These are phyloP conservation scores for Heliconius hewitsoni DNA, from an alignment of 1,140 invertebrate species.

Conservation along the genomic window DNA sequence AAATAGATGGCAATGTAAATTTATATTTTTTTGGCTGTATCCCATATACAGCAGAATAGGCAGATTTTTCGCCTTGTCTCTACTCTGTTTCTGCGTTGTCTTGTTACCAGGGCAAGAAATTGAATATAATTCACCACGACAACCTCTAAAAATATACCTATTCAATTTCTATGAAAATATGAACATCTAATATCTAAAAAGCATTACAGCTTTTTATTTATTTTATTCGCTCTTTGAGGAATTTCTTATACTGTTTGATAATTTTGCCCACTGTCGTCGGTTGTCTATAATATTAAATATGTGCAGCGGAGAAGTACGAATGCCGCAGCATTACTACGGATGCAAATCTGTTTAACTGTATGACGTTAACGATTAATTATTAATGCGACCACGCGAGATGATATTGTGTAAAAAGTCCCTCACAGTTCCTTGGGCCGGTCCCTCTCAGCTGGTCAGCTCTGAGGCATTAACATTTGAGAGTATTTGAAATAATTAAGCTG, in stretches of 20 bases:
- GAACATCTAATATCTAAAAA: background rate
- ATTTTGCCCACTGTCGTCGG: background rate
- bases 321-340: conserved; percentile 24
- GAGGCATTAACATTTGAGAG: too few relatives aligned
- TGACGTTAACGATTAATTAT: conserved; percentile 28
- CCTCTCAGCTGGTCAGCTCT: too few relatives aligned
- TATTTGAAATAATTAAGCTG: too few relatives aligned
- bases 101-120: too few relatives aligned
- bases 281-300: background rate
- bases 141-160: too few relatives aligned
- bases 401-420: background rate
- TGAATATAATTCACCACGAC: too few relatives aligned
- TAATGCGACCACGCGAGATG: conserved; percentile 17
- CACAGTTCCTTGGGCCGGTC: too few relatives aligned
- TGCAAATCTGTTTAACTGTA: conserved; percentile 28
- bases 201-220: background rate
- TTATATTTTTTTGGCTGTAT: too few relatives aligned
- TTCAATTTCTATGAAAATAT: background rate
- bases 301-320: background rate
- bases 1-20: too few relatives aligned
- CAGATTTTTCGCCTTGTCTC: too few relatives aligned
- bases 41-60: too few relatives aligned
- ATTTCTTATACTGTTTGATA: background rate
- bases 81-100: too few relatives aligned
- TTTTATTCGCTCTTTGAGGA: background rate